Evolutionary conservation across 2,888 invertebrate genomes (phyloP).

Genomic region (Mimas tiliae): DNA sequence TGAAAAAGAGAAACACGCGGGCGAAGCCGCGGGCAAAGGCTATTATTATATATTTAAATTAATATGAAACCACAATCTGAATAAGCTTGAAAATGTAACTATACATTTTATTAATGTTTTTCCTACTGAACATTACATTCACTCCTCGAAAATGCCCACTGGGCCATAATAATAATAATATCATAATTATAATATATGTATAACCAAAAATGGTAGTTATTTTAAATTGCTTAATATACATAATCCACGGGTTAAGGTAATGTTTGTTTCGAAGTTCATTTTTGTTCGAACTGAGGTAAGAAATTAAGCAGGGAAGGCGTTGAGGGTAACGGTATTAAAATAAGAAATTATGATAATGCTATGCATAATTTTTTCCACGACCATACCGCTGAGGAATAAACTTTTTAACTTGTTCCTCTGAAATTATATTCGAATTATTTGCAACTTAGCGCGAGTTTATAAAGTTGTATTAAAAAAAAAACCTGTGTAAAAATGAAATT

Average conservation of each 20-base stretch:
- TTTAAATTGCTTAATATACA: conserved; percentile 4
- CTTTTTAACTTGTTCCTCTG: conserved; percentile 17
- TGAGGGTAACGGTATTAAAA: conserved; percentile 18
- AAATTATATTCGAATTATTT: conserved; percentile 26
- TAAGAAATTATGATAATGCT: conserved; percentile 31
- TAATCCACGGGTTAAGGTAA: neutral
- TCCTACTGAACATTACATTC: no score
- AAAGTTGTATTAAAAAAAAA: neutral
- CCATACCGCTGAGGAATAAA: conserved; percentile 24
- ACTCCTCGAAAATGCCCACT: no score
- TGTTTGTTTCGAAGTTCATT: neutral
- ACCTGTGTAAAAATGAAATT: neutral
- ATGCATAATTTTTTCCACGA: conserved; percentile 30
- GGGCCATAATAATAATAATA: no score
- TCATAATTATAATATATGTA: no score
- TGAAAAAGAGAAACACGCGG: no score
- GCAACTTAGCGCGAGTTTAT: neutral
- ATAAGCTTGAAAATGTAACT: no score
- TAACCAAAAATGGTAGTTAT: no score
- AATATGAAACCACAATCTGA: no score
- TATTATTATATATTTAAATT: no score
- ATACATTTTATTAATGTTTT: no score
- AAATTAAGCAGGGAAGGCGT: conserved; percentile 12
- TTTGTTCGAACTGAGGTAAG: neutral
- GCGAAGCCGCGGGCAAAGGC: no score